Evolutionary conservation across 2,797 vertebrate species (phyloP).

Genomic region (Diglossa cyanea): DNA sequence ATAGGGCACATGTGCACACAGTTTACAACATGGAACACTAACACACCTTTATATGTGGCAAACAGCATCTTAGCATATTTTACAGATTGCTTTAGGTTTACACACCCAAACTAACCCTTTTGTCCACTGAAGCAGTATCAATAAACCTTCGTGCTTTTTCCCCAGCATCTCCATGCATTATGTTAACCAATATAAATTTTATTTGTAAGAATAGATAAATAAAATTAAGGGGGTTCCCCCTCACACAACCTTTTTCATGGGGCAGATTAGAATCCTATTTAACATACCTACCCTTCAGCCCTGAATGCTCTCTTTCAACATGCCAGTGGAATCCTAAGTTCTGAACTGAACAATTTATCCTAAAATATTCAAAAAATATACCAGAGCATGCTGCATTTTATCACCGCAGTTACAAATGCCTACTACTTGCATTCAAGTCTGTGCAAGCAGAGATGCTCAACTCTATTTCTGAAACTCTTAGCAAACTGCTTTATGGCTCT

Average conservation of each 20-base stretch:
- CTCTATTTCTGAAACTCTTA: background rate
- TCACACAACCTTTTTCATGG: accelerated
- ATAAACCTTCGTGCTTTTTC: background rate
- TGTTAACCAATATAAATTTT: background rate
- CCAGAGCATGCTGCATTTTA: background rate
- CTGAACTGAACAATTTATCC: background rate
- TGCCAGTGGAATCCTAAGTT: background rate
- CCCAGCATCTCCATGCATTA: background rate
- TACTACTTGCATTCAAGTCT: background rate
- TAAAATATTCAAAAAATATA: background rate
- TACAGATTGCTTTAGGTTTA: background rate
- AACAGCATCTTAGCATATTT: background rate
- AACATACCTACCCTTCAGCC: background rate
- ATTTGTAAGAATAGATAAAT: background rate
- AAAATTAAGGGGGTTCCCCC: accelerated
- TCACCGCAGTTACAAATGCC: background rate
- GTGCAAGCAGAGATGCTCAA: background rate
- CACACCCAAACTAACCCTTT: background rate
- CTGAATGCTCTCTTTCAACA: background rate
- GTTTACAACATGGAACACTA: background rate
- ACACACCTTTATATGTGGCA: accelerated
- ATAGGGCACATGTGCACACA: accelerated
- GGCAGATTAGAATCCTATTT: background rate
- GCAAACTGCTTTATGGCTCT: background rate
- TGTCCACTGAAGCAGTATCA: background rate